Base-by-base conservation (phyloP, 2,888 invertebrate species). In the Leptopilina myrica region DNA sequence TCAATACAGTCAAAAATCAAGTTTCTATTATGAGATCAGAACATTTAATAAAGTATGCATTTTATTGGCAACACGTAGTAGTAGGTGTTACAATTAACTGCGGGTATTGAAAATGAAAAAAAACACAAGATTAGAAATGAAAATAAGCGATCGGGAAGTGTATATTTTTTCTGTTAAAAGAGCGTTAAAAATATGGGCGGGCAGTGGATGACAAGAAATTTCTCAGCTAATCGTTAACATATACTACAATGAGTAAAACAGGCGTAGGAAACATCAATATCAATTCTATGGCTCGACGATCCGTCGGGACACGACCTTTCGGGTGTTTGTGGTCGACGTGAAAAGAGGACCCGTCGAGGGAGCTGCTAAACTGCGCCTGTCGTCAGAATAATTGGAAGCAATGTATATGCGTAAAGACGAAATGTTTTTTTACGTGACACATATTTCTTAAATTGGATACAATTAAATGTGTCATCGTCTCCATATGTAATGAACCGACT, bases 381-480 rank as follows among this genome's bases (percentile, higher is more conserved):
- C 73, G 14, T 73, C 73, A 33, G 56, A 73, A 33, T n/a, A 8
- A n/a, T 33, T n/a, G 40, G 33, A 8, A 26, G 26, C 14, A 49
- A 69, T 53, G 20, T 11, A 14, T 53, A 53, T 69, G 12, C 11
- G 33, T 33, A 33, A 69, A 73, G 56, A 73, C 33, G 73, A 73
- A 73, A 73, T 73, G 53, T 49, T 73, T 73, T 73, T 56, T 73
- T 73, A 73, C 73, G 73, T 73, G 73, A 73, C 73, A 73, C 73
- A 53, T 8, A 69, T 69, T 53, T 56, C 49, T 26, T 26, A 56
- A n/a, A 73, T 56, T 73, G 73, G 73, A 73, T 33, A 73, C 56
- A 8, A 73, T 53, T 26, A 56, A 9, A 20, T 33, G 53, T 69
- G 56, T 73, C 73, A 73, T 73, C 73, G 73, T 73, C 33, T 73